Conservation (phyloP, 2,888 invertebrate species). For the Thelaira solivaga region DNA sequence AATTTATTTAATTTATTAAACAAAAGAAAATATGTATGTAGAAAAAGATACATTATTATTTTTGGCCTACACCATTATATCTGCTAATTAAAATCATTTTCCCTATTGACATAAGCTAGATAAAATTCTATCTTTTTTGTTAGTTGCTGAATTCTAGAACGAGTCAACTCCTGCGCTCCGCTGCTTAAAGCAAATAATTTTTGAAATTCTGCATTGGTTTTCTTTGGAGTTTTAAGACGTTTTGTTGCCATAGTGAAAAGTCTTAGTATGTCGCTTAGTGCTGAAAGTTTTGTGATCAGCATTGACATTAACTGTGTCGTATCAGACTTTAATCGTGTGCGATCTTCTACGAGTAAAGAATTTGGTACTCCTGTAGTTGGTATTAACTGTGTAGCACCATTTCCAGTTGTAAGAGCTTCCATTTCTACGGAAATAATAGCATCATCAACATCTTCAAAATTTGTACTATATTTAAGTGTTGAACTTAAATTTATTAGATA, state of each 20-base stretch:
- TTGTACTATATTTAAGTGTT: conserved; percentile 80
- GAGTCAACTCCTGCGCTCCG: conserved; percentile 78
- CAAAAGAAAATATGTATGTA: no score
- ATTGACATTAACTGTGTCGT: conserved; percentile 81
- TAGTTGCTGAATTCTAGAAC: conserved; percentile 79
- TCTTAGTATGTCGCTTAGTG: conserved; percentile 82
- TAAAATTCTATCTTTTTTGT: conserved; percentile 86
- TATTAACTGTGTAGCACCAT: conserved; percentile 73
- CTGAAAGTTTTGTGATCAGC: conserved; percentile 81
- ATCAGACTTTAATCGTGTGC: conserved; percentile 81
- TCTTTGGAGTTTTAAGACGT: conserved; percentile 59
- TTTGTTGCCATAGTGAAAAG: conserved; percentile 79
- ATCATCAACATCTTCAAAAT: conserved; percentile 81
- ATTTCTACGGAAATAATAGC: conserved; percentile 83
- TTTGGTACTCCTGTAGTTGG: conserved; percentile 69
- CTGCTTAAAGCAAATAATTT: conserved; percentile 80
- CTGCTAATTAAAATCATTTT: conserved; percentile 22
- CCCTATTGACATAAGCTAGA: conserved; percentile 80
- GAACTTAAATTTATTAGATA: conserved; percentile 81
- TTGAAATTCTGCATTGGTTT: conserved; percentile 72
- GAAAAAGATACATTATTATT: neutral
- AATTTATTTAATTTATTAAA: no score
- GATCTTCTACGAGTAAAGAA: conserved; percentile 75
- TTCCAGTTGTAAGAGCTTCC: conserved; percentile 77
- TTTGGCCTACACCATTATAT: neutral